phyloP scores from a whole-genome alignment of 2,888 invertebrate genomes.

The Napeogenes inachia region DNA sequence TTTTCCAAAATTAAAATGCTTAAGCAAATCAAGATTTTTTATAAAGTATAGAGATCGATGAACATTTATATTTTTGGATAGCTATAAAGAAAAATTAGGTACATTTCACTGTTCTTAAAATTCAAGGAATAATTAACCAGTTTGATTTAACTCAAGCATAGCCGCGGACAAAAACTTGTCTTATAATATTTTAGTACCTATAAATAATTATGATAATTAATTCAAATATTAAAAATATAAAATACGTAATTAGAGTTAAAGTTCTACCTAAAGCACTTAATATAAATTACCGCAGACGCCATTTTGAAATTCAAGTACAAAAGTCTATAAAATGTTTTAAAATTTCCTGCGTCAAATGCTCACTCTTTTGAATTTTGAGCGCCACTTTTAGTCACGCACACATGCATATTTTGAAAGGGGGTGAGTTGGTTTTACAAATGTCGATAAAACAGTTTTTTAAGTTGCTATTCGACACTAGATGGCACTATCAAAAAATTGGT shows the following conservation, averaged over 20 bases:
- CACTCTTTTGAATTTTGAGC: conserved; percentile 49
- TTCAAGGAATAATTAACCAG: too few species aligned
- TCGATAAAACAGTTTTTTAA: conserved; percentile 47
- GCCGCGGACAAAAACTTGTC: too few species aligned
- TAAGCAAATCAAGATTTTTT: too few species aligned
- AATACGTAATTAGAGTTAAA: not conserved
- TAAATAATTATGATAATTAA: too few species aligned
- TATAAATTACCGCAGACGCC: conserved; percentile 8
- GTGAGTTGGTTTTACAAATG: conserved; percentile 32
- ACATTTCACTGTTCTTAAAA: too few species aligned
- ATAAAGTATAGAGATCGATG: too few species aligned
- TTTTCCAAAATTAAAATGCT: too few species aligned
- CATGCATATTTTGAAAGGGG: conserved; percentile 37
- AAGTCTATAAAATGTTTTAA: conserved; percentile 28
- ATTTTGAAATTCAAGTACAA: conserved; percentile 22
- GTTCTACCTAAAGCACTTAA: conserved; percentile 2
- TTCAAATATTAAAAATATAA: not conserved
- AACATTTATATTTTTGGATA: too few species aligned
- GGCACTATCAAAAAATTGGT: conserved; percentile 11
- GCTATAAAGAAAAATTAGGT: too few species aligned
- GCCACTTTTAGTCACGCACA: conserved; percentile 51
- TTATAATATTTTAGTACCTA: too few species aligned
- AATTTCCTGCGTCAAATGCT: conserved; percentile 21
- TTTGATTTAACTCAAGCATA: too few species aligned
- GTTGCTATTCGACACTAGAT: conserved; percentile 31